Evolutionary conservation across 2,113 vertebrate genomes (phyloP).

Genomic region (Euleptes europaea): DNA sequence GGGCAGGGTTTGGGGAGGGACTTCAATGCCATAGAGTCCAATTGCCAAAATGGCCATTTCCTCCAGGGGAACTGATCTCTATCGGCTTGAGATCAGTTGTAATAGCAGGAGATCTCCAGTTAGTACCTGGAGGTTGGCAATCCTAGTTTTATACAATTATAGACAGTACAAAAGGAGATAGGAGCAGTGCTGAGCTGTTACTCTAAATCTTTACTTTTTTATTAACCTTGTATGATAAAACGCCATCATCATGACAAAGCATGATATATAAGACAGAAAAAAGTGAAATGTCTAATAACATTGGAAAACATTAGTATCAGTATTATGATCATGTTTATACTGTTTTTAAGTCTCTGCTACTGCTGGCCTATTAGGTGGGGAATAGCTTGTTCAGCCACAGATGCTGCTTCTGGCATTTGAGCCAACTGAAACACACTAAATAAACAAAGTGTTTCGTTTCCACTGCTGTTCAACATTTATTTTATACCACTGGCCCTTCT

Average conservation of each 20-base stretch:
- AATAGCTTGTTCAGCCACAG: not conserved
- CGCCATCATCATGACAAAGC: not conserved
- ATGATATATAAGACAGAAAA: not conserved
- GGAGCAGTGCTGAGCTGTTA: not conserved
- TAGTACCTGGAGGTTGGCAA: no score
- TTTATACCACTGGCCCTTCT: not conserved
- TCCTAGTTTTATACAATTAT: not conserved
- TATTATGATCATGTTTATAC: not conserved
- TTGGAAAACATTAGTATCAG: not conserved
- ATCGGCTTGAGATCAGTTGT: no score
- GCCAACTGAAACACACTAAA: not conserved
- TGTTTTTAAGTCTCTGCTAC: not conserved
- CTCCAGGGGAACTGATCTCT: no score
- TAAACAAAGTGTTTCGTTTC: not conserved
- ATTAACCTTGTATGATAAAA: not conserved
- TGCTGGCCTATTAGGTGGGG: not conserved
- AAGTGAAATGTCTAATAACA: not conserved
- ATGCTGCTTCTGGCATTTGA: not conserved
- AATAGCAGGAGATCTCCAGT: no score
- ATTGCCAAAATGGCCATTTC: no score
- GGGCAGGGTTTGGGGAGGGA: no score
- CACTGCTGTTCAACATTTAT: not conserved
- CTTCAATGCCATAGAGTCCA: no score
- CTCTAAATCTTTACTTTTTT: not conserved
- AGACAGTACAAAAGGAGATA: not conserved